phyloP scores from a whole-genome alignment of 1,140 invertebrate species.

The Drosophila pandora region DNA sequence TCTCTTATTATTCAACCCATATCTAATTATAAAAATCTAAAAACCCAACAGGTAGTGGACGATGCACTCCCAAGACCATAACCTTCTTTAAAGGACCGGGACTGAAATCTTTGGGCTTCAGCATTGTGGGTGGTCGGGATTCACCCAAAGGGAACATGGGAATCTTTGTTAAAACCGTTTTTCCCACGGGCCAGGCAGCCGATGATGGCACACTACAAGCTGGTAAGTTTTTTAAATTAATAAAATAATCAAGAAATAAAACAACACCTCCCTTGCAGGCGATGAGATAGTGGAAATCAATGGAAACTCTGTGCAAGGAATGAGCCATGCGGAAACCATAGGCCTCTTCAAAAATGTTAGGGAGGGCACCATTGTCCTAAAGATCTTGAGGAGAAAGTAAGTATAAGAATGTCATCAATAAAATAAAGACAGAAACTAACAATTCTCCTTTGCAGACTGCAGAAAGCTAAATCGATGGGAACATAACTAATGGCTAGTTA shows the following conservation, averaged over 20 bases:
- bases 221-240: slow-evolving; percentile 86
- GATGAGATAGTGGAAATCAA: slow-evolving; percentile 97
- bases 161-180: slow-evolving; percentile 96
- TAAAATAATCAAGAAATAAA: neutral
- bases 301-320: slow-evolving; percentile 90
- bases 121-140: slow-evolving; percentile 95
- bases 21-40: neutral
- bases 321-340: slow-evolving; percentile 95
- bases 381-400: slow-evolving; percentile 90
- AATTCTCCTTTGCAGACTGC: slow-evolving; percentile 47
- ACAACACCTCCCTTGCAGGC: slow-evolving; percentile 84
- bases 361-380: slow-evolving; percentile 92
- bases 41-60: slow-evolving; percentile 56
- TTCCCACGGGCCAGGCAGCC: slow-evolving; percentile 93
- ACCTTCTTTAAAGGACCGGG: slow-evolving; percentile 92
- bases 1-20: too few species aligned
- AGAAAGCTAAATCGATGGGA: slow-evolving; percentile 82
- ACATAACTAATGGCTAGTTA: slow-evolving; percentile 43
- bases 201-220: slow-evolving; percentile 92
- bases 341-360: slow-evolving; percentile 95
- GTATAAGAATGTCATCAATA: neutral
- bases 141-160: slow-evolving; percentile 95
- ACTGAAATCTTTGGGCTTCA: slow-evolving; percentile 94
- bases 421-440: neutral
- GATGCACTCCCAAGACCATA: slow-evolving; percentile 73